Evolutionary conservation across 1,140 invertebrate species (phyloP), one percentile per base, ranked within the genome.

Genomic region (Hypothenemus hampei): DNA sequence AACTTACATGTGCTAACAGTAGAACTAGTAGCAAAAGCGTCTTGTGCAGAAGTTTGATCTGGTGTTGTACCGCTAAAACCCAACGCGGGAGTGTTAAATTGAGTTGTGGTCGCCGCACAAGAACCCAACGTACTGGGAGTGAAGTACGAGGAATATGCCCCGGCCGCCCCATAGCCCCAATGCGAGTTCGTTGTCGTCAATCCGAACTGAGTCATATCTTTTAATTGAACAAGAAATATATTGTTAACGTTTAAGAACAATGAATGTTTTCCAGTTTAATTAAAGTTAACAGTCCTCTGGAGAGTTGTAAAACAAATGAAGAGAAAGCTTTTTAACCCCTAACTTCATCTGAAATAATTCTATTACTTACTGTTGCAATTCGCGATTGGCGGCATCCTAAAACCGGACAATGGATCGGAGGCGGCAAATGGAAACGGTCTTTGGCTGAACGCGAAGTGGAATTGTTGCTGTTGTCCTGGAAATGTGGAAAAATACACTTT

Each of bases 391-490:
- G 87, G 87, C 82, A 90, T 89, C 47, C 88, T 77, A 71, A 91
- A 91, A 22, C 83, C 81, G 18, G 86, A 87, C 16, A 90, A 76
- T 11, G 87, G 86, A 73, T 90, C 87, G 24, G 72, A 80, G 64
- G 83, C 85, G 35, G 89, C 85, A 64, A 91, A 87, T 48, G 81
- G 81, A 74, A 92, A 90, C 11, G 89, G 89, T 58, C 90, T 78
- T 72, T 92, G 89, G 5, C 89, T 88, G 68, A 92, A 89, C 52
- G 89, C 88, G 72, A 91, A 90, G 73, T 91, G 87, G 73, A 91
- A 91, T 77, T 91, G 88, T 74, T 92, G 89, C 74, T 92, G 89
- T 75, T 91, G 87, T 77, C 88, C 88, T 90, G 87, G 75, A 83
- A 89, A 81, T 76, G 85, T n/a, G n/a, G n/a, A n/a, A n/a, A n/a